Conservation (phyloP, 2,888 invertebrate species). For the Drosophila rellima region DNA sequence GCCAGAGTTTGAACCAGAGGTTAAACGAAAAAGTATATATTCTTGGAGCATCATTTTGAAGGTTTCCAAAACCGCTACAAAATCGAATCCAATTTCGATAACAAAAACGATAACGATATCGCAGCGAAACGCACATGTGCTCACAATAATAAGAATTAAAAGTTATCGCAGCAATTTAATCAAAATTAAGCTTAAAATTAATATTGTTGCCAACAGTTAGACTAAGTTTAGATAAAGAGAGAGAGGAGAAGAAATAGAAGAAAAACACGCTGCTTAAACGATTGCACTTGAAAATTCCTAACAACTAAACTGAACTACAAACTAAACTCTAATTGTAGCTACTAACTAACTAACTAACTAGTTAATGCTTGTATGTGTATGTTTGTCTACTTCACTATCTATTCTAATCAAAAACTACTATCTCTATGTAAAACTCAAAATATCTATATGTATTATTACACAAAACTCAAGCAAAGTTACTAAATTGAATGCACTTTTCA, state of each 20-base stretch:
- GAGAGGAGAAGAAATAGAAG: slow-evolving; percentile 20
- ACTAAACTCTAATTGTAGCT: slow-evolving; percentile 29
- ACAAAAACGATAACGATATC: slow-evolving; percentile 32
- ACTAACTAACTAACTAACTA: slow-evolving; percentile 33
- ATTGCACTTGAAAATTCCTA: slow-evolving; percentile 52
- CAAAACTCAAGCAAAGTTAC: slow-evolving; percentile 41
- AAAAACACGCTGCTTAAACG: slow-evolving; percentile 35
- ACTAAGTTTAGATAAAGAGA: slow-evolving; percentile 44
- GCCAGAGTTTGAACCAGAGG: slow-evolving; percentile 15
- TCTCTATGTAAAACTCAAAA: slow-evolving; percentile 36
- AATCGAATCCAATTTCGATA: slow-evolving; percentile 32
- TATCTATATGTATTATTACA: slow-evolving; percentile 14
- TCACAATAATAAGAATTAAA: slow-evolving; percentile 44
- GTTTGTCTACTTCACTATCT: slow-evolving; percentile 64
- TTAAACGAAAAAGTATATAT: slow-evolving; percentile 54
- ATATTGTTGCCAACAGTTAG: slow-evolving; percentile 50
- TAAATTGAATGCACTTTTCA: slow-evolving; percentile 22
- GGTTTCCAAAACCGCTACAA: slow-evolving; percentile 68
- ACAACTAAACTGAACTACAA: slow-evolving; percentile 21
- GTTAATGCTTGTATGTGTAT: slow-evolving; percentile 65
- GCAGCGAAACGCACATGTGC: slow-evolving; percentile 55
- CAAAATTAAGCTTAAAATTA: slow-evolving; percentile 51
- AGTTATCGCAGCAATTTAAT: slow-evolving; percentile 49
- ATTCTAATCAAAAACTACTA: slow-evolving; percentile 14
- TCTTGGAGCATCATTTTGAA: slow-evolving; percentile 66